Evolutionary conservation across 2,888 invertebrate species (phyloP), one percentile per base, ranked within the genome.

Genomic region (Eupithecia vulgata): DNA sequence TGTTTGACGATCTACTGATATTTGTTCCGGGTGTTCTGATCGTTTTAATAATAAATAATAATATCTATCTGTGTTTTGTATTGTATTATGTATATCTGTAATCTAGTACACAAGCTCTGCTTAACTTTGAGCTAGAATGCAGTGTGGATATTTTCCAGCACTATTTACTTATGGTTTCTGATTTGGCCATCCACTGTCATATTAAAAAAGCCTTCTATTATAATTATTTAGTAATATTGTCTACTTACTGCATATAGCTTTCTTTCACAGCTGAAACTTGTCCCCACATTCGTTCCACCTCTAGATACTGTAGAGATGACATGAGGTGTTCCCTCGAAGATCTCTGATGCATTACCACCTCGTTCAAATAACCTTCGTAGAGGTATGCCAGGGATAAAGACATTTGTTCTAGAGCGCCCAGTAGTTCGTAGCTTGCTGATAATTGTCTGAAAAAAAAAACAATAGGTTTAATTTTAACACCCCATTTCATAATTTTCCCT

Each of bases 371-470:
- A 12, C 75, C 74, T 1, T 72, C 76, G 0, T 78, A 66, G 4
- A 82, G 75, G 0, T 74, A 74, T 5, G 83, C 79, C 17, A 86
- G 72, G 0, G 87, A 81, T 1, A 88, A 68, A 0, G 91, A 89
- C 5, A 90, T 74, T 69, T 89, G 85, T 74, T 94, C 93, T 75
- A 88, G 84, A 0, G 89, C 82, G 66, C 87, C 88, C 5, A 93
- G 82, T 2, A 91, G 80, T 65, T 90, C 90, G 65, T 87, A 87
- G 68, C 87, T 88, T 0, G 90, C 87, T 52, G 88, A 87, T n/a
- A 93, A 78, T 76, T 88, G 88, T 67, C 94, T 94, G 88, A 37
- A 87, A 88, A 59, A 30, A 45, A 45, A 45, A 45, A 17, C 15
- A 6, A 52, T 12, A 12, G 21, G 21, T 34, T 34, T 17, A 52